A percentile compares a stretch with the other conserved stretches of the same genome.
These are phyloP conservation scores for Pocota personata DNA, from an alignment of 2,888 invertebrate genomes.

Conservation along the genomic window DNA sequence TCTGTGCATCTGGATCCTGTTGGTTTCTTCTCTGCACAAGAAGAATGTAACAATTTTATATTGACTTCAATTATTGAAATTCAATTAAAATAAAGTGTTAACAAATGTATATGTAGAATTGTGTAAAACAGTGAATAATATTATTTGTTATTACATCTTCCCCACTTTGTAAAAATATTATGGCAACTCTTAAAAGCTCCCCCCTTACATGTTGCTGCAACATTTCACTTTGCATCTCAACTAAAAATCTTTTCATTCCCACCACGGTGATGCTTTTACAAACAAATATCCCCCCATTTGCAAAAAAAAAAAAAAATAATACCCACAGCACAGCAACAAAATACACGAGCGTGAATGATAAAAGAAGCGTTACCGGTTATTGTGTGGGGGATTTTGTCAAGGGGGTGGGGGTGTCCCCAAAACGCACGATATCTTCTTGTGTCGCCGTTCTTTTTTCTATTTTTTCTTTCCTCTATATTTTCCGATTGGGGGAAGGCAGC, in stretches of 20 bases:
- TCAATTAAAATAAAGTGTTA: no score
- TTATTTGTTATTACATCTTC: no score
- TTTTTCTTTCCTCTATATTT: conserved; percentile 31
- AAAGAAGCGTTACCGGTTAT: conserved; percentile 44
- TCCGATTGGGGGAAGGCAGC: conserved; percentile 59
- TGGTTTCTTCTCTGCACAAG: no score
- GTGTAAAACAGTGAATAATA: no score
- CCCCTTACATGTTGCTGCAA: conserved; percentile 36
- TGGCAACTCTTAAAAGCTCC: conserved; percentile 39
- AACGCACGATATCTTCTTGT: conserved; percentile 59
- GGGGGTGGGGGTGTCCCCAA: conserved; percentile 49
- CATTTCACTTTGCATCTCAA: not conserved
- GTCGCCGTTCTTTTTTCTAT: conserved; percentile 21
- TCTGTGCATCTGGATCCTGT: no score
- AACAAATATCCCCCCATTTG: not conserved
- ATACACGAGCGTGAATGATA: conserved; percentile 11
- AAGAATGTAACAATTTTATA: no score
- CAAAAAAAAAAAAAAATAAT: not conserved
- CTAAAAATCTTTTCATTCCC: conserved; percentile 1
- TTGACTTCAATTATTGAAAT: no score
- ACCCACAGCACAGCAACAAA: conserved; percentile 12
- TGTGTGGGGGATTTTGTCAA: not conserved
- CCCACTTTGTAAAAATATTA: no score
- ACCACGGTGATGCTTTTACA: not conserved
- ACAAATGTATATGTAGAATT: no score